Conservation (phyloP, 1,140 invertebrate genomes). For the Gonatopus flavifemur region DNA sequence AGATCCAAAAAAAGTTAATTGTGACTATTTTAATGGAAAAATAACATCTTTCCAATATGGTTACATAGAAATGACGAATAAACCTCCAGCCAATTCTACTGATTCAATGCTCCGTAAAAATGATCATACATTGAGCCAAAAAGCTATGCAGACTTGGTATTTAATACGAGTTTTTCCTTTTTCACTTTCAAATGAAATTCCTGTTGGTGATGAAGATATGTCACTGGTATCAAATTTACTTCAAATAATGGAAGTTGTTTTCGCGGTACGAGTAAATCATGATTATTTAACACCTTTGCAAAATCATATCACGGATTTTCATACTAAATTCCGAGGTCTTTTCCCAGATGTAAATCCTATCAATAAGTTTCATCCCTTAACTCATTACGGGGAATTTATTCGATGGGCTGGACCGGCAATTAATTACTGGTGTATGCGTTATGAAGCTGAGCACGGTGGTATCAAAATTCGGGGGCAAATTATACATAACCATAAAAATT, state of each 20-base stretch:
- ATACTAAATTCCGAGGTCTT: background rate
- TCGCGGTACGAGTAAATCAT: constrained; percentile 26
- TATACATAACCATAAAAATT: constrained; percentile 19
- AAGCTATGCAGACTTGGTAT: constrained; percentile 34
- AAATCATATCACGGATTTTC: constrained; percentile 17
- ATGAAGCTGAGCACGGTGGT: constrained; percentile 16
- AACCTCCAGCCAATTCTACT: constrained; percentile 34
- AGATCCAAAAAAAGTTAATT: constrained; percentile 12
- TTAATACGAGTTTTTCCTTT: constrained; percentile 27
- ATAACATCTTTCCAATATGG: constrained; percentile 28
- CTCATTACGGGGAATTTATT: constrained; percentile 19
- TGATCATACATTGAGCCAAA: constrained; percentile 27
- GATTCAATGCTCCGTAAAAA: constrained; percentile 16
- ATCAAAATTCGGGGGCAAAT: constrained; percentile 16
- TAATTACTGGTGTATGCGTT: constrained; percentile 13
- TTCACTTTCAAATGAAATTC: constrained; percentile 24
- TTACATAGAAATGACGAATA: constrained; percentile 26
- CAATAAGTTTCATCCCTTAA: constrained; percentile 19
- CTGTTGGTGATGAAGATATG: constrained; percentile 21
- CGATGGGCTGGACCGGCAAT: constrained; percentile 14
- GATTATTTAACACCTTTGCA: constrained; percentile 12
- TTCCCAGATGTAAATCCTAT: constrained; percentile 17
- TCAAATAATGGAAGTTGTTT: constrained; percentile 37
- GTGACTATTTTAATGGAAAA: constrained; percentile 20
- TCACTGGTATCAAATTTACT: constrained; percentile 22